A percentile compares a stretch with the other conserved stretches of the same genome.
Evolutionary conservation across 2,888 invertebrate genomes (phyloP).

Genomic region (Biston stratarius): DNA sequence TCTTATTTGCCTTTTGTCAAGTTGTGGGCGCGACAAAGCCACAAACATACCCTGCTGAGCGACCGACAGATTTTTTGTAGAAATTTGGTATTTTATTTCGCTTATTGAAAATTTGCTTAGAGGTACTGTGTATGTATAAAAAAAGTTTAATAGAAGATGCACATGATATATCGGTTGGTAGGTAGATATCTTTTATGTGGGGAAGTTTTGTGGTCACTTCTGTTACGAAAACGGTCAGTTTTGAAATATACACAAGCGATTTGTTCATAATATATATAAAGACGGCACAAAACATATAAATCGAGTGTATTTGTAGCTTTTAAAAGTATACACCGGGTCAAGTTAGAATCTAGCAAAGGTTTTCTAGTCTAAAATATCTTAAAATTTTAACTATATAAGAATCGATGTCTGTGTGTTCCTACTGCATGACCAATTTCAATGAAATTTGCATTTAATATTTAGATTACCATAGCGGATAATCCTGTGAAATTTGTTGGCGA

Average conservation of each 20-base stretch:
- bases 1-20: constrained; percentile 85
- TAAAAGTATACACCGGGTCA: too few species aligned
- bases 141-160: constrained; percentile 77
- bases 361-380: too few species aligned
- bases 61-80: constrained; percentile 74
- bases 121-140: constrained; percentile 48
- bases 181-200: constrained; percentile 69
- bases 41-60: constrained; percentile 83
- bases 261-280: too few species aligned
- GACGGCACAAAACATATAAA: too few species aligned
- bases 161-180: constrained; percentile 77
- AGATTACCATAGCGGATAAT: too few species aligned
- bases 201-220: constrained; percentile 64
- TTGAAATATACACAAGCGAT: constrained; percentile 3
- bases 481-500: too few species aligned
- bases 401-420: too few species aligned
- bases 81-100: constrained; percentile 83
- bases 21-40: constrained; percentile 85
- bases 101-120: constrained; percentile 71
- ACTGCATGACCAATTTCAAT: too few species aligned
- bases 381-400: too few species aligned
- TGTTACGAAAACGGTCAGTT: constrained; percentile 49
- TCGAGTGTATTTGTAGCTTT: too few species aligned
- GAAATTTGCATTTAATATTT: too few species aligned
- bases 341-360: too few species aligned